Evolutionary conservation across 2,888 invertebrate species (phyloP).

Genomic region (Adelphocoris suturalis): DNA sequence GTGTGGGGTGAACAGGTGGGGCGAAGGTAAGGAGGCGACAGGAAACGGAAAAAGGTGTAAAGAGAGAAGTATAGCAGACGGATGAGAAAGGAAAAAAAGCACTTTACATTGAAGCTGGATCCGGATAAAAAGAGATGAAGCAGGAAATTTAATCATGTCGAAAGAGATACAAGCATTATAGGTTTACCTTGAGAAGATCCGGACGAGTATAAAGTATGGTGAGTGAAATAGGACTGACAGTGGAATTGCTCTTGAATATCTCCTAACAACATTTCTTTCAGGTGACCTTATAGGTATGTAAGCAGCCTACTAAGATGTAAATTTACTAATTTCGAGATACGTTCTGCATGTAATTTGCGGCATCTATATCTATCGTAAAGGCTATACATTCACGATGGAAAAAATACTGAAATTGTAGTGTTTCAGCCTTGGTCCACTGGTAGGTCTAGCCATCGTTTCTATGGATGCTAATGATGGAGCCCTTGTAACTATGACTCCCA

Average conservation of each 20-base stretch:
- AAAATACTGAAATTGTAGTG: no score
- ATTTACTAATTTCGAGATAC: no score
- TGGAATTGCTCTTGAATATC: conserved; percentile 1
- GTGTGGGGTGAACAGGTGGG: no score
- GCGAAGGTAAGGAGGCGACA: background rate
- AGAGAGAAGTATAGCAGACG: conserved; percentile 8
- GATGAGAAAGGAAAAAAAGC: background rate
- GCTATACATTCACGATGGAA: no score
- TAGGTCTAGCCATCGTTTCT: no score
- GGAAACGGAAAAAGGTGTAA: background rate
- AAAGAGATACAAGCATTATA: conserved; percentile 23
- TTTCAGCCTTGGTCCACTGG: no score
- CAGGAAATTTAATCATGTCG: conserved; percentile 22
- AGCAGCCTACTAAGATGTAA: background rate
- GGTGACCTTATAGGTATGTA: background rate
- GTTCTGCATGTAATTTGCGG: no score
- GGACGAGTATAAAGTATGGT: background rate
- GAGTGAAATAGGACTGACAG: background rate
- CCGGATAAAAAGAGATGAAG: conserved; percentile 8
- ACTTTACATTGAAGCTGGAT: conserved; percentile 17
- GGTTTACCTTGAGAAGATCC: conserved; percentile 9
- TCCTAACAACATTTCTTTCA: background rate
- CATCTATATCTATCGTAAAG: no score
- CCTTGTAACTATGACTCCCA: no score
- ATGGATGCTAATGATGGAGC: no score